A percentile compares a stretch with the other conserved stretches of the same genome.
phyloP scores from a whole-genome alignment of 1,140 invertebrate species.

The Stenopsyche tienmushanensis region DNA sequence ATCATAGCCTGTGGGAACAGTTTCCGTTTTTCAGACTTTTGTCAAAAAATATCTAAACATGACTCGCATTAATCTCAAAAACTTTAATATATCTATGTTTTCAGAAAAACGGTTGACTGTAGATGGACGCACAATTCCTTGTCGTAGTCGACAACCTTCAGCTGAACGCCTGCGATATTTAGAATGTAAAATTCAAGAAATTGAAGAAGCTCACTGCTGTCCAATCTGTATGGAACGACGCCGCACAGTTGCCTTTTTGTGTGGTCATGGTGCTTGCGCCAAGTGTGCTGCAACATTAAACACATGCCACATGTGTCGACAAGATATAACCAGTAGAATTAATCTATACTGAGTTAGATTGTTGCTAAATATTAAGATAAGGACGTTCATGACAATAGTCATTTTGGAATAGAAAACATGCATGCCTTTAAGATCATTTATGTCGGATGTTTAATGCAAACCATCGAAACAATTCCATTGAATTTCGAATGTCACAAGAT shows the following conservation, averaged over 20 bases:
- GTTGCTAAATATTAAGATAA: slow-evolving; percentile 3
- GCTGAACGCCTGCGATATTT: slow-evolving; percentile 72
- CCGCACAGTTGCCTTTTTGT: slow-evolving; percentile 82
- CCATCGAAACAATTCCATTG: too few relatives aligned
- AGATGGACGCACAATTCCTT: slow-evolving; percentile 55
- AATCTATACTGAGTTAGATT: slow-evolving; percentile 65
- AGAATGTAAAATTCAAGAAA: slow-evolving; percentile 82
- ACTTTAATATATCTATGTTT: slow-evolving; percentile 43
- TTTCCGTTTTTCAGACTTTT: too few relatives aligned
- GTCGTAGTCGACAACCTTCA: slow-evolving; percentile 59
- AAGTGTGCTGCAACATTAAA: slow-evolving; percentile 78
- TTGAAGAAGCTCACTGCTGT: slow-evolving; percentile 81
- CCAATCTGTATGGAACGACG: slow-evolving; percentile 78
- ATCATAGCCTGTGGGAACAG: too few relatives aligned
- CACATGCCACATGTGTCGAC: slow-evolving; percentile 91
- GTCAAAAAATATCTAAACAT: too few relatives aligned
- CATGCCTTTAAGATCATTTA: too few relatives aligned
- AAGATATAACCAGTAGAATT: slow-evolving; percentile 85
- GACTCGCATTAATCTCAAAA: too few relatives aligned
- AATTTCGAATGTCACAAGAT: too few relatives aligned
- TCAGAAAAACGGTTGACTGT: slow-evolving; percentile 46
- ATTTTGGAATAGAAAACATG: too few relatives aligned
- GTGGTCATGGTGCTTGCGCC: slow-evolving; percentile 85
- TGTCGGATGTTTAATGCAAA: too few relatives aligned
- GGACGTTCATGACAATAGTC: neutral